Evolutionary conservation across 2,797 vertebrate genomes (phyloP), one percentile per base, ranked within the genome.

Genomic region (Centropyge bicolor): DNA sequence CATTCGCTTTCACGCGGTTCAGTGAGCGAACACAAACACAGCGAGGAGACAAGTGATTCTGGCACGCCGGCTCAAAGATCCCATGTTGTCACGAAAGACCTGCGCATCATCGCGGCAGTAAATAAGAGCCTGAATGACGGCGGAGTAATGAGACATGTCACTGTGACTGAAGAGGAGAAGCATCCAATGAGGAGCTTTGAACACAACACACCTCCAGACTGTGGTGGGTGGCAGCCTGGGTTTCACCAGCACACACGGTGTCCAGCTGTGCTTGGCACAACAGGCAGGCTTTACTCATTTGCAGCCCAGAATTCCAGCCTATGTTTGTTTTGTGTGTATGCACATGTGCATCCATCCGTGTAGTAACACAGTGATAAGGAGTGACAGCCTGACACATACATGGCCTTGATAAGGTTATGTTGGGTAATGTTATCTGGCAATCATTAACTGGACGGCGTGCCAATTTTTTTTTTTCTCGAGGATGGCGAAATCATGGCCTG

Each of bases 381-480:
- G 76, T 51, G 88, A 92, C 87, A 88, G 78, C 20, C 80, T 79
- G 81, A 85, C 82, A 90, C 72, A 57, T 40, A 52, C 27, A 31
- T 45, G 79, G 85, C 92, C 88, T 83, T 84, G 88, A 91, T 93
- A 84, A 92, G 91, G 89, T 90, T 83, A 86, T 52, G 78, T 52
- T 79, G 60, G 88, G 48, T 85, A 81, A 87, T 82, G 73, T 48
- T 78, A 78, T 82, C 84, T 81, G 87, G 82, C 88, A 90, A 88
- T 90, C 79, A 83, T 83, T 90, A 82, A 89, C 82, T 27, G 68
- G 27, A 46, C 61, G 3, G 41, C 8, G 1, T 5, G 27, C 27
- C 27, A 31, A 31, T 31, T 31, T 31, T 31, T 31, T 31, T 31
- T 31, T 31, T 31, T 4, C 27, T 31, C 4, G 27, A 31, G 27